Evolutionary conservation across 2,797 vertebrate species (phyloP).

Genomic region (Vultur gryphus): DNA sequence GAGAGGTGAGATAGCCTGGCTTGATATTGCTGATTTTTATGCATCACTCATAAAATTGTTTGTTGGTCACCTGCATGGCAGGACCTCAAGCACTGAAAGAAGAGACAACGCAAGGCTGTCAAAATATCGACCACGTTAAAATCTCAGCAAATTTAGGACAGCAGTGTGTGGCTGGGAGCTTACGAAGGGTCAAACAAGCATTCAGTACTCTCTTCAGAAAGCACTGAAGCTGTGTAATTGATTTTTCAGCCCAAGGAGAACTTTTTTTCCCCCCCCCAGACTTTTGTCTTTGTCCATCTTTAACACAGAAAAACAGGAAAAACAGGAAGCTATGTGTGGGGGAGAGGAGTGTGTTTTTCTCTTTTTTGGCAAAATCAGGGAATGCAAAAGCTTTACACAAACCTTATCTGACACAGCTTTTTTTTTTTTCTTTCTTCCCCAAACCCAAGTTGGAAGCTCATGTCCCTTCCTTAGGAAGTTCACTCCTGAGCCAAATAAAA

Average conservation of each 20-base stretch:
- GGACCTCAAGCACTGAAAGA: neutral
- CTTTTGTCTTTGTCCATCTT: neutral
- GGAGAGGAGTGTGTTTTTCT: neutral
- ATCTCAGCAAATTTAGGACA: neutral
- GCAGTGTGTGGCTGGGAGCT: neutral
- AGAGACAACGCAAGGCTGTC: neutral
- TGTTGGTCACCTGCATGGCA: neutral
- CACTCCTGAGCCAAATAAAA: neutral
- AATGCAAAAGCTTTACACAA: neutral
- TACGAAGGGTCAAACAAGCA: neutral
- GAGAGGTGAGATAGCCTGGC: neutral
- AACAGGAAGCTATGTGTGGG: neutral
- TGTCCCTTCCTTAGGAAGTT: neutral
- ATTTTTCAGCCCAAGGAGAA: neutral
- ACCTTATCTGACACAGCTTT: neutral
- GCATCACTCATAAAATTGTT: neutral
- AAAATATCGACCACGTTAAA: accelerated
- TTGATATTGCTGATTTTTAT: neutral
- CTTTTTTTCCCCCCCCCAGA: too few species aligned
- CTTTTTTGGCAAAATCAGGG: neutral
- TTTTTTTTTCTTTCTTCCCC: neutral
- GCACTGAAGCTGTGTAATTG: neutral
- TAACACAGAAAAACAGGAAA: neutral
- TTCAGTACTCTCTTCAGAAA: neutral
- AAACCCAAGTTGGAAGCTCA: neutral